A percentile compares a stretch with the other conserved stretches of the same genome.
These are phyloP conservation scores for Mongoloraphidia duomilia DNA, from an alignment of 2,888 invertebrate genomes.

Conservation along the genomic window DNA sequence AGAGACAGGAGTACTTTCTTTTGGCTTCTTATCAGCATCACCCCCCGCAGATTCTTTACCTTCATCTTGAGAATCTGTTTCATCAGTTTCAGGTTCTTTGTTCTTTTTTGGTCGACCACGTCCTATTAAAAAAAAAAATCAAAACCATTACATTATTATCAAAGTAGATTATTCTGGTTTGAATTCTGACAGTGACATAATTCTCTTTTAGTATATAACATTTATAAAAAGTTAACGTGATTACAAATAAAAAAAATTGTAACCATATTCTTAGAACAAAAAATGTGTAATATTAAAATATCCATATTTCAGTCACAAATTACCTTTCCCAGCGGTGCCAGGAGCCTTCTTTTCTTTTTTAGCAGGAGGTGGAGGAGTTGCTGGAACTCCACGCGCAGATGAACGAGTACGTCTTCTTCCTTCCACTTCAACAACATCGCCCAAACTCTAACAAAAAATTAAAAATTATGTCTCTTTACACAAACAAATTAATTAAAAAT, in stretches of 20 bases:
- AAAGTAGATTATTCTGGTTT: neutral
- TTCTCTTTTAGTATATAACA: no score
- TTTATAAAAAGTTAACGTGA: neutral
- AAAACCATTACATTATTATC: neutral
- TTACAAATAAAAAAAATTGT: neutral
- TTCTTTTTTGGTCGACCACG: conserved; percentile 27
- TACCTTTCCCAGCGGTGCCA: conserved; percentile 20
- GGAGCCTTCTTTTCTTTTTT: conserved; percentile 31
- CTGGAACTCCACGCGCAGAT: conserved; percentile 35
- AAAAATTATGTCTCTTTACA: neutral
- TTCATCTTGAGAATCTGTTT: conserved; percentile 25
- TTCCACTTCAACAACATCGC: conserved; percentile 33
- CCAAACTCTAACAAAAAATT: conserved; percentile 28
- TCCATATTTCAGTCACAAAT: conserved; percentile 5
- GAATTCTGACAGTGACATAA: no score
- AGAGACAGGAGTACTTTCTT: conserved; percentile 1
- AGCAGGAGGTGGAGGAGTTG: conserved; percentile 38
- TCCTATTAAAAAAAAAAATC: conserved; percentile 15
- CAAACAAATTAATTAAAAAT: neutral
- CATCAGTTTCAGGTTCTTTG: conserved; percentile 19
- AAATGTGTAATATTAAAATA: neutral
- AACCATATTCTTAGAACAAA: neutral
- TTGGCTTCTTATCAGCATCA: conserved; percentile 11
- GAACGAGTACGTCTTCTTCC: conserved; percentile 41
- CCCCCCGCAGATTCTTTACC: conserved; percentile 24